Evolutionary conservation across 2,888 invertebrate species (phyloP), one percentile per base, ranked within the genome.

Genomic region (Drosophila mercatorum): DNA sequence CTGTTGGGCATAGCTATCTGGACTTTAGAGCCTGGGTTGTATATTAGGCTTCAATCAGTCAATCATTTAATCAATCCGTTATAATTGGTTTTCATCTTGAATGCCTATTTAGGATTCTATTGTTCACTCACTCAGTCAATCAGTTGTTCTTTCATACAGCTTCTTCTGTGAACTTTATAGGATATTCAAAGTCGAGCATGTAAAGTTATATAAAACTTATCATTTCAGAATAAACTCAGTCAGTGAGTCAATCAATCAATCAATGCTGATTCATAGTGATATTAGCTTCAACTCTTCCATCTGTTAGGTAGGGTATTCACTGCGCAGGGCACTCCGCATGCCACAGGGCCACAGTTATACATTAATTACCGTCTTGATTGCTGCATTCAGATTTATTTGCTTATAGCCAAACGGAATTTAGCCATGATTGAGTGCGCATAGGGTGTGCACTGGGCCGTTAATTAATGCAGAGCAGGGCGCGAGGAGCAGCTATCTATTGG

Each of bases 361-460:
- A 38, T 43, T 55, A 28, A 49, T 43, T 46, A 43, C 7, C n/a
- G 31, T 52, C 44, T 52, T 38, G 44, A 55, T 41, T 52, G 47
- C 12, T 57, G 60, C 28, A 53, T 61, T 71, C 38, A 34, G 38
- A 55, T 62, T 51, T 59, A 70, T 71, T 70, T 52, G 62, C 61
- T 46, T 49, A 68, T 60, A 49, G 31, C 49, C 51, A 61, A 55
- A 40, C 53, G 49, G 51, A 63, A 71, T 59, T 75, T 60, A 38
- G 59, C 52, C 58, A 68, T 75, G 65, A 68, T 65, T 77, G 72
- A 68, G 63, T 72, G 67, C 66, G 59, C 55, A 57, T 46, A 49
- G 63, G 61, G 51, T 70, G 72, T 58, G 77, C 63, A 72, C 52
- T 61, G 70, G 67, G 80, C 70, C 60, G 77, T 72, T 83, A 81